Conservation (phyloP, 2,888 invertebrate genomes). For the Pandemis corylana region DNA sequence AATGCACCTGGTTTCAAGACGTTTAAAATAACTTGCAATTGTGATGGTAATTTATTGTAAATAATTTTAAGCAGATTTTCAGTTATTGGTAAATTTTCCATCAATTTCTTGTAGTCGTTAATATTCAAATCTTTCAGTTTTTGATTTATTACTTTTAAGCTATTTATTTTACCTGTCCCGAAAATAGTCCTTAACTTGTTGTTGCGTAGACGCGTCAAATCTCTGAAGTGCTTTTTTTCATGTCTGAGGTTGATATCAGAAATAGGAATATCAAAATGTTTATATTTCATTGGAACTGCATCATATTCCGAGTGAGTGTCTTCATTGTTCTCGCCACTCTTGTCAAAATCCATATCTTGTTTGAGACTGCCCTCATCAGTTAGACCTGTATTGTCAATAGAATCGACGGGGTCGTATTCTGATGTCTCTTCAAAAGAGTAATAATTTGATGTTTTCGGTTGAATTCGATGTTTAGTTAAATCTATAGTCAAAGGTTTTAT, state of each 20-base stretch:
- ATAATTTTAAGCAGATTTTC: not conserved
- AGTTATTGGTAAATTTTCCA: not conserved
- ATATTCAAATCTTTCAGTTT: not conserved
- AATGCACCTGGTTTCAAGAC: not conserved
- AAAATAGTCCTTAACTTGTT: not conserved
- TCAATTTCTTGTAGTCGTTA: not conserved
- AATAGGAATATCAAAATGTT: not conserved
- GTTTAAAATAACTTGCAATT: not conserved
- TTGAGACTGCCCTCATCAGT: not conserved
- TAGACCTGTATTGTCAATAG: not conserved
- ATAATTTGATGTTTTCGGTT: not conserved
- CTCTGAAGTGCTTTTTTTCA: not conserved
- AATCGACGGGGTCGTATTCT: not conserved
- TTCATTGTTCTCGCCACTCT: not conserved
- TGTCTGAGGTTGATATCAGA: not conserved
- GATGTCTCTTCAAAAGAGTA: not conserved
- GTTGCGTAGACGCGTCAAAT: not conserved
- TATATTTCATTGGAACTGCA: not conserved
- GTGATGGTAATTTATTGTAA: constrained; percentile 8
- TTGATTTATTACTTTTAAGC: not conserved
- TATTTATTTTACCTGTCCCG: not conserved
- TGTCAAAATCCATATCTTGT: not conserved
- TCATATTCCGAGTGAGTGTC: not conserved
- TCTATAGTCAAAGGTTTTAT: not conserved
- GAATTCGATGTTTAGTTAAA: not conserved